These are phyloP conservation scores for Troilus luridus DNA, from an alignment of 2,888 invertebrate species.

Conservation along the genomic window DNA sequence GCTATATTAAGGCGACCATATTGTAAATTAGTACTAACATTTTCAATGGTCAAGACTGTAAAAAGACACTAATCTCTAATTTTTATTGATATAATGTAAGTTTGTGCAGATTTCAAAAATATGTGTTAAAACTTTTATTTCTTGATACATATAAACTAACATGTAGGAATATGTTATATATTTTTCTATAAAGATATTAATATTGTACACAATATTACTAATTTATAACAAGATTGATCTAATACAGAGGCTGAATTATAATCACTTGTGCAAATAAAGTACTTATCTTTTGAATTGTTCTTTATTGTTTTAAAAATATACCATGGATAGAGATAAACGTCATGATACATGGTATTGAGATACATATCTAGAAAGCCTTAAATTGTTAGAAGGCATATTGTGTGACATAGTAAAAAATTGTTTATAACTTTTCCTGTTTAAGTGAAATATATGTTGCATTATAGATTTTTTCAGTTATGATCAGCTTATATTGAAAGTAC, in stretches of 20 bases:
- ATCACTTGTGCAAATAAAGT: background rate
- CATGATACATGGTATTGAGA: background rate
- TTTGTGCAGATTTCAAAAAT: constrained; percentile 8
- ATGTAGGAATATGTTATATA: constrained; percentile 40
- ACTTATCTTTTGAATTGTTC: background rate
- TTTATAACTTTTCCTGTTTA: background rate
- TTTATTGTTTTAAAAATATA: background rate
- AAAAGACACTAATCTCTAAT: background rate
- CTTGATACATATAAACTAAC: background rate
- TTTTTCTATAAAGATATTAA: constrained; percentile 8
- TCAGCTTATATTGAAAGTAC: background rate
- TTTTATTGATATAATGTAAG: background rate
- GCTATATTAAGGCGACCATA: no score
- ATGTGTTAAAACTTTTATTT: background rate
- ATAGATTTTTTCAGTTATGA: background rate
- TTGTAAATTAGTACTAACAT: no score
- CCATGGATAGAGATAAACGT: background rate
- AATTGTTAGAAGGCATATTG: background rate
- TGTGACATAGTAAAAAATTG: background rate
- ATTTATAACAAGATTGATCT: background rate
- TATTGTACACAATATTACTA: constrained; percentile 4
- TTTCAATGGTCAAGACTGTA: background rate
- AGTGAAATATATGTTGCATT: background rate
- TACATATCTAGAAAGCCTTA: constrained; percentile 13
- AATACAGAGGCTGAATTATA: background rate